Evolutionary conservation across 2,888 invertebrate genomes (phyloP), one percentile per base, ranked within the genome.

Genomic region (Amphipyra tragopoginis): DNA sequence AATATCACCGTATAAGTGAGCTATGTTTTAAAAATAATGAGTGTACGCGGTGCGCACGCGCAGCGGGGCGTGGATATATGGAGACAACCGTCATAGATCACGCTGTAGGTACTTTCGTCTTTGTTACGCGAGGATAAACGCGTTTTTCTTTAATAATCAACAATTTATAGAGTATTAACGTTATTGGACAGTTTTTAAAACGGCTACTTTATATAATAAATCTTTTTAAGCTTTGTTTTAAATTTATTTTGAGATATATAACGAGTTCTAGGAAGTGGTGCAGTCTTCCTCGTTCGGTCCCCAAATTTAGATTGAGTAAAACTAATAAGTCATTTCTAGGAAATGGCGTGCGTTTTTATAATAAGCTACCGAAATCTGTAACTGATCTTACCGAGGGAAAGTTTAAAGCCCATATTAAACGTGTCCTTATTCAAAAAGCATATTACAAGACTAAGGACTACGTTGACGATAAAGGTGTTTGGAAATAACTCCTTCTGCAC

Each of bases 11-110:
- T 84, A 87, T 82, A 84, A 86, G 84, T 81, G 83, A 75, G 86
- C 82, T 84, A 85, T 89, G 88, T 89, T 89, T 88, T 88, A 87
- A 86, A 89, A 90, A 88, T 90, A 90, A 86, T 83, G 86, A 83
- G 81, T 77, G 80, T 75, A 59, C 69, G 72, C 79, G 75, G 78
- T 81, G 84, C 80, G 81, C 76, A 66, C 45, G 80, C 86, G 75
- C 87, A 79, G 86, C 86, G 82, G 87, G 88, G 69, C 68, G 64
- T 78, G 83, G 85, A 87, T 82, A 82, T 84, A 85, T 82, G 78
- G 79, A 78, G 87, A 87, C 87, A 82, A 66, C 68, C 69, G 68
- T 74, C 88, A 86, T 88, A 88, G 85, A 88, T 89, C 87, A 89
- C 87, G 55, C 85, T 63, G 81, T 79, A 72, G 79, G 81, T 78